A percentile compares a stretch with the other conserved stretches of the same genome.
phyloP scores from a whole-genome alignment of 2,797 vertebrate genomes.

The Notamacropus eugenii region DNA sequence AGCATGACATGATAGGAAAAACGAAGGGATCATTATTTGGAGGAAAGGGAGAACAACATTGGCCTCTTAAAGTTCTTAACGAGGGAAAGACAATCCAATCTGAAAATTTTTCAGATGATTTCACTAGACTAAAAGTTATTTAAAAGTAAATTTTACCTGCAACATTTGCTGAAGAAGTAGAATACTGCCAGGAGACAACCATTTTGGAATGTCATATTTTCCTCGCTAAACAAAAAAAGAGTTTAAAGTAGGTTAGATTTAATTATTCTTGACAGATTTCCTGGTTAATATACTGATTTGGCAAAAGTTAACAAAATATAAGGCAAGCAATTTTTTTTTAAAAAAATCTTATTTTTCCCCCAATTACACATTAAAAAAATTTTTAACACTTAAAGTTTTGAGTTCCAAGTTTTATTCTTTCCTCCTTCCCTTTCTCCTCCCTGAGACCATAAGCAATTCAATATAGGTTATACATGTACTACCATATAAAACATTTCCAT shows the following conservation, averaged over 20 bases:
- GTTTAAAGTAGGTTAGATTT: conserved; percentile 44
- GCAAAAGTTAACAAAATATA: background rate
- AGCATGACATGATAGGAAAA: background rate
- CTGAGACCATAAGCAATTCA: no score
- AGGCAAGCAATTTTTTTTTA: background rate
- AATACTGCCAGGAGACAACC: conserved; percentile 92
- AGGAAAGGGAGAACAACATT: background rate
- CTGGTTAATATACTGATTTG: background rate
- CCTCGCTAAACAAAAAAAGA: conserved; percentile 88
- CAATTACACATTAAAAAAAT: background rate
- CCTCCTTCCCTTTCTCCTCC: no score
- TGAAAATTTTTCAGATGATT: background rate
- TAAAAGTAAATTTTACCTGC: conserved; percentile 88
- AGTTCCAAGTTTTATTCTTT: no score
- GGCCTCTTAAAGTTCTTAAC: rapidly evolving
- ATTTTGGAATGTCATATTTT: conserved; percentile 91
- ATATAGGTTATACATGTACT: no score
- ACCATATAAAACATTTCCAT: background rate
- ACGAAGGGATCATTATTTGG: background rate
- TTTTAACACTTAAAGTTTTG: no score
- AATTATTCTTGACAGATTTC: conserved; percentile 43
- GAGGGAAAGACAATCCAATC: background rate
- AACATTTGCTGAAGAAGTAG: conserved; percentile 95
- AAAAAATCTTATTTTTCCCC: background rate
- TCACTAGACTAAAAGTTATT: background rate